These are phyloP conservation scores for Chloroceryle aenea DNA, from an alignment of 2,113 vertebrate genomes.

Conservation along the genomic window DNA sequence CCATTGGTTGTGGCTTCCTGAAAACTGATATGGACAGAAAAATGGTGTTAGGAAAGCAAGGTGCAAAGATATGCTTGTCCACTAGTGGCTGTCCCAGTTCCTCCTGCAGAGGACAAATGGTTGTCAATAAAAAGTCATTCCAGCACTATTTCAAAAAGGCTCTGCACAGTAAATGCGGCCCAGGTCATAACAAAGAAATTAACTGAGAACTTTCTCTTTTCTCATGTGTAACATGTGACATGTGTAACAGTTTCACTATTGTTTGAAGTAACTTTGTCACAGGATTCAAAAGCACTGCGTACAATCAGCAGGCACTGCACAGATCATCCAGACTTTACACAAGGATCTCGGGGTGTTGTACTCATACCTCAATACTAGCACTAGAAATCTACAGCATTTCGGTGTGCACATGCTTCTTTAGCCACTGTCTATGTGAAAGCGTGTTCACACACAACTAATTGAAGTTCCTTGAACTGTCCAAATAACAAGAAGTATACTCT, in stretches of 20 bases:
- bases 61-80: not conserved
- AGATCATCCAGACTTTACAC: not conserved
- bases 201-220: not conserved
- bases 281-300: not conserved
- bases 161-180: not conserved
- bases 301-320: not conserved
- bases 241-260: not conserved
- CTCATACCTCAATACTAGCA: not conserved
- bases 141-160: not conserved
- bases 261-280: not conserved
- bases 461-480: not conserved
- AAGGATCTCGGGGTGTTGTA: accelerated
- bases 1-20: not conserved
- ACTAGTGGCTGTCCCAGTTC: not conserved
- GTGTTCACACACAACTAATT: not conserved
- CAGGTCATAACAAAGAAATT: not conserved
- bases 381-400: not conserved
- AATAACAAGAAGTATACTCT: not conserved
- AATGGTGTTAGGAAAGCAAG: not conserved
- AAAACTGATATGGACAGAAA: not conserved
- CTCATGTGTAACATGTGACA: not conserved
- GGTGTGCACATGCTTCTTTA: not conserved
- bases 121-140: not conserved
- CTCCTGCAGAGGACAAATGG: not conserved
- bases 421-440: not conserved